Evolutionary conservation across 2,888 invertebrate species (phyloP).

Genomic region (Aricia artaxerxes): DNA sequence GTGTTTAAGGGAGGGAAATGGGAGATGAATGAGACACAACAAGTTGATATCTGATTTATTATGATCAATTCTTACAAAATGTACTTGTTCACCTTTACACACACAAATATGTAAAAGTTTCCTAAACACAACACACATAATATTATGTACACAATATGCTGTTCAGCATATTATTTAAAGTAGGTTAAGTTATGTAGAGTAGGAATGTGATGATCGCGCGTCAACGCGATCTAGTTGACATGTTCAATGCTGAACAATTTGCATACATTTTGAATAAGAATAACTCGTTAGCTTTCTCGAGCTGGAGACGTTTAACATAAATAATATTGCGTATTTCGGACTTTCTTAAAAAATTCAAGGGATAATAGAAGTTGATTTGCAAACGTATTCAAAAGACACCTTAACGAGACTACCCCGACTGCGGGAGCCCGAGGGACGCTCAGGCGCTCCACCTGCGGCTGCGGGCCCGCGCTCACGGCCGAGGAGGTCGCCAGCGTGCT

Average conservation of each 20-base stretch:
- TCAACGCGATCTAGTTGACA: too few relatives aligned
- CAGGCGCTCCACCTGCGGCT: neutral
- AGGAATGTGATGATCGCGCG: too few relatives aligned
- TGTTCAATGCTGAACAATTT: neutral
- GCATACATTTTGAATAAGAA: neutral
- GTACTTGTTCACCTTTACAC: too few relatives aligned
- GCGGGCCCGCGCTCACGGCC: neutral
- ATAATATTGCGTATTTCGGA: neutral
- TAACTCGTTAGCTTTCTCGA: neutral
- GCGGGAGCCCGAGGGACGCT: neutral
- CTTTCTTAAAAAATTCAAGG: neutral
- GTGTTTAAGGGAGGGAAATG: too few relatives aligned
- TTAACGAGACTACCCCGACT: neutral
- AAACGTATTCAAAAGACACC: neutral
- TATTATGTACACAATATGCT: too few relatives aligned
- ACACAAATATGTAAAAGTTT: too few relatives aligned
- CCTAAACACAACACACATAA: too few relatives aligned
- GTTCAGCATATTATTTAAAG: too few relatives aligned
- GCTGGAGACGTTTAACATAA: neutral
- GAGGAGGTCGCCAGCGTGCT: neutral
- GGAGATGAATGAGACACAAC: too few relatives aligned
- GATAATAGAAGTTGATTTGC: neutral
- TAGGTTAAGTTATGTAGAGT: too few relatives aligned
- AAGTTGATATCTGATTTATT: too few relatives aligned
- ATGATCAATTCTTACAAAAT: too few relatives aligned